Conservation (phyloP, 1,140 invertebrate species). For the Saccostrea cuccullata region DNA sequence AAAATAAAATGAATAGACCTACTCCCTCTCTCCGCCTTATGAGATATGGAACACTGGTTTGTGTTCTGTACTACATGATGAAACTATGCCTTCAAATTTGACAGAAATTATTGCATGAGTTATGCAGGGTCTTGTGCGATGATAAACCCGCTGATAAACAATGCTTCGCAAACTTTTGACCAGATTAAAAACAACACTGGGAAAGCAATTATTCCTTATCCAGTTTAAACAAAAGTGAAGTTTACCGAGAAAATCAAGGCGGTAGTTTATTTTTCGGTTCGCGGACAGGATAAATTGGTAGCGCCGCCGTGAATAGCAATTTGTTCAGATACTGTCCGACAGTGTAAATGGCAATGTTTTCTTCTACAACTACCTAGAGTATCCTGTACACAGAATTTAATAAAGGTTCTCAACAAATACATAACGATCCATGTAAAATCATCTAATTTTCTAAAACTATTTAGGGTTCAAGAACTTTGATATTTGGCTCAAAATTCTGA, state of each 20-base stretch:
- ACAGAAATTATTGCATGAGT: slow-evolving; percentile 27
- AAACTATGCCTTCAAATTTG: background rate
- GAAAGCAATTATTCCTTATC: slow-evolving; percentile 31
- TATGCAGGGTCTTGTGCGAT: slow-evolving; percentile 29
- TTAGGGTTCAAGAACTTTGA: too few relatives aligned
- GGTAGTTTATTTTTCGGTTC: slow-evolving; percentile 35
- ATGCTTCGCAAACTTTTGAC: slow-evolving; percentile 8
- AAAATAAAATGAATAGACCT: background rate
- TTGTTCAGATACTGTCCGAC: background rate
- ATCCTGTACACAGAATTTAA: too few relatives aligned
- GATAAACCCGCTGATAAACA: slow-evolving; percentile 23
- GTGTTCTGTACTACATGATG: background rate
- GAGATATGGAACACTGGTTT: background rate
- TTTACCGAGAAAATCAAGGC: slow-evolving; percentile 23
- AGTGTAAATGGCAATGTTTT: background rate
- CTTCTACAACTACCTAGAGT: too few relatives aligned
- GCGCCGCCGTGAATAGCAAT: slow-evolving; percentile 24
- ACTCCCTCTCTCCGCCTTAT: background rate
- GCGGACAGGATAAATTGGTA: slow-evolving; percentile 27
- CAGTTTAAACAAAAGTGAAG: slow-evolving; percentile 36
- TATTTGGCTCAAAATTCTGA: too few relatives aligned
- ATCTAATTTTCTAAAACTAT: too few relatives aligned
- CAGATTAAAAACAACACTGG: slow-evolving; percentile 35
- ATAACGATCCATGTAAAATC: too few relatives aligned
- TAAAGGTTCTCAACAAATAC: too few relatives aligned